Conservation (phyloP, 2,113 vertebrate genomes). For the Ibidorhyncha struthersii region DNA sequence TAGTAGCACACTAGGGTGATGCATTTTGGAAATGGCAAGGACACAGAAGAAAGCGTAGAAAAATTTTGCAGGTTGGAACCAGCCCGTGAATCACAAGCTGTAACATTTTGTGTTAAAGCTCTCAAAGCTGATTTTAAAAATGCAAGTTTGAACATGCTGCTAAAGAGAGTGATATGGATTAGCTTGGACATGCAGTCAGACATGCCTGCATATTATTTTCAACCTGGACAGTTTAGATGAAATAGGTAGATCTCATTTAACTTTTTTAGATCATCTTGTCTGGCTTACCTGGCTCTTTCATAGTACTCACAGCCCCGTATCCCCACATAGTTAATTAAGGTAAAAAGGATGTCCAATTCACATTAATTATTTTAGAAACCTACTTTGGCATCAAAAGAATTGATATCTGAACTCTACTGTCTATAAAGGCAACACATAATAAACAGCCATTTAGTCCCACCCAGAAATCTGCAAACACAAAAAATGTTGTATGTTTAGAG, state of each 20-base stretch:
- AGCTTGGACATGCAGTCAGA: not conserved
- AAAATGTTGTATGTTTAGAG: not conserved
- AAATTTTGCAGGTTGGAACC: not conserved
- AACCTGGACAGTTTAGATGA: not conserved
- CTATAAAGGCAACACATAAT: not conserved
- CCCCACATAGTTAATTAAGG: fast-evolving
- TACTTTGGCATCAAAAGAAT: not conserved
- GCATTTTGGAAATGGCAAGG: not conserved
- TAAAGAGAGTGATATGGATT: not conserved
- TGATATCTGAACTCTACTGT: not conserved
- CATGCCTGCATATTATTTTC: not conserved
- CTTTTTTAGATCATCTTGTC: not conserved
- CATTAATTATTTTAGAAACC: not conserved
- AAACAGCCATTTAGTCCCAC: not conserved
- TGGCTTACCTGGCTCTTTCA: not conserved
- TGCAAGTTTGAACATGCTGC: not conserved
- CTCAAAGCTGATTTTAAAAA: not conserved
- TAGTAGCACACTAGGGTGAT: not conserved
- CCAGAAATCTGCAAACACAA: not conserved
- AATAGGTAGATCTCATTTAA: not conserved
- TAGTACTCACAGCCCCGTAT: not conserved
- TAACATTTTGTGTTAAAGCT: not conserved
- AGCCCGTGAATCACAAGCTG: not conserved
- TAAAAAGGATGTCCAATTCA: not conserved
- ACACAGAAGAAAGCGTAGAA: not conserved